Conservation (phyloP, 2,888 invertebrate species). For the Drosophila birchii region DNA sequence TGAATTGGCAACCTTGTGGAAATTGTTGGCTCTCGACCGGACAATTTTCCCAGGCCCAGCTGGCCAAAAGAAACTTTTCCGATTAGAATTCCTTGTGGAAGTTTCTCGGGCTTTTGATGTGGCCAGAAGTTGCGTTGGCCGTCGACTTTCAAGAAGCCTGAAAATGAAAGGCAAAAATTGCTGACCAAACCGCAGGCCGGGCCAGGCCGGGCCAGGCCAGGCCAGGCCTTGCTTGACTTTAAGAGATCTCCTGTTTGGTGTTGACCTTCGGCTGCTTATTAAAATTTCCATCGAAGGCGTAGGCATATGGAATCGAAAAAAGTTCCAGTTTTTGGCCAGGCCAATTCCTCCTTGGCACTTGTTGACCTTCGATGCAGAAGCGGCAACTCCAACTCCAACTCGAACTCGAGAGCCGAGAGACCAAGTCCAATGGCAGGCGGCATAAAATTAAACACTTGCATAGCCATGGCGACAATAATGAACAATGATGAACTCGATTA, state of each 20-base stretch:
- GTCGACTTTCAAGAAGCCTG: conserved; percentile 23
- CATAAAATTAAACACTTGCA: conserved; percentile 78
- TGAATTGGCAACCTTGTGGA: conserved; percentile 36
- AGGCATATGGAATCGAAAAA: conserved; percentile 44
- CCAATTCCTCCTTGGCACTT: conserved; percentile 78
- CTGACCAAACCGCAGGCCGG: conserved; percentile 66
- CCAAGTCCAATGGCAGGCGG: conserved; percentile 63
- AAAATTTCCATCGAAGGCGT: conserved; percentile 78
- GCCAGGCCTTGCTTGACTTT: conserved; percentile 1
- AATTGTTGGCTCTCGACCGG: conserved; percentile 54
- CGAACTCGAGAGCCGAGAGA: background rate
- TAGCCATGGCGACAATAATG: conserved; percentile 77
- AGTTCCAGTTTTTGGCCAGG: conserved; percentile 62
- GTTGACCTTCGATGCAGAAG: conserved; percentile 72
- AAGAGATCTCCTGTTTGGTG: conserved; percentile 57
- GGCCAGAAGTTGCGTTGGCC: conserved; percentile 15
- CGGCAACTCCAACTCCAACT: conserved; percentile 17
- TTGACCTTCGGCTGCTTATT: conserved; percentile 77
- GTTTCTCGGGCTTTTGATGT: conserved; percentile 40
- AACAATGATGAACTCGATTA: conserved; percentile 79
- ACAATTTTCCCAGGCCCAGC: conserved; percentile 63
- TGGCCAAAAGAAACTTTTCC: conserved; percentile 29
- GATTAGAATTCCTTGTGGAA: conserved; percentile 42
- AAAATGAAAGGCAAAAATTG: conserved; percentile 64
- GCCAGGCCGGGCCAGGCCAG: conserved; percentile 46